These are phyloP conservation scores for Drosophila subpulchrella DNA, from an alignment of 1,140 invertebrate species.

Conservation along the genomic window DNA sequence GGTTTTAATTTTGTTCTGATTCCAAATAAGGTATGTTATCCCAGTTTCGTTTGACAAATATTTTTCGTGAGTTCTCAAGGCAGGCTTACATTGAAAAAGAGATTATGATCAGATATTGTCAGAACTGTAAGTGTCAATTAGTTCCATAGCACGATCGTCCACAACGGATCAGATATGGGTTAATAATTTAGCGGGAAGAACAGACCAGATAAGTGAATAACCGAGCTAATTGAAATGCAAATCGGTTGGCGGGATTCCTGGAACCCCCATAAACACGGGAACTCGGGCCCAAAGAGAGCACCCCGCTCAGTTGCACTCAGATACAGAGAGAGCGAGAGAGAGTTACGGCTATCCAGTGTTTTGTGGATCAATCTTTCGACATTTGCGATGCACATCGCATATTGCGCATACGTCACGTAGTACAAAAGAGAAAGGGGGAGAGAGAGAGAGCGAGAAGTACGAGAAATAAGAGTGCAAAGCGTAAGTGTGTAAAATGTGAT, in stretches of 20 bases:
- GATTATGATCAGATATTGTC: background rate
- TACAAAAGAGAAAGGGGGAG: slow-evolving; percentile 27
- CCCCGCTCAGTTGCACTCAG: slow-evolving; percentile 7
- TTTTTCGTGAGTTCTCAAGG: too few relatives aligned
- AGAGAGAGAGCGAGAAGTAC: slow-evolving; percentile 14
- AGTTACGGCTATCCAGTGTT: slow-evolving; percentile 12
- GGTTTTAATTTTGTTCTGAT: too few relatives aligned
- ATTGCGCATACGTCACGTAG: slow-evolving; percentile 76
- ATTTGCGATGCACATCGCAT: slow-evolving; percentile 57
- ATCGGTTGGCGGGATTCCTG: slow-evolving; percentile 19
- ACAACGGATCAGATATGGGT: background rate
- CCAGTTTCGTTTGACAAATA: too few relatives aligned
- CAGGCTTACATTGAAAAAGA: too few relatives aligned
- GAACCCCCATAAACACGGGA: slow-evolving; percentile 20
- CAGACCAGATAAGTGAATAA: background rate
- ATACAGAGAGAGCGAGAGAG: background rate
- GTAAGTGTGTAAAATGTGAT: slow-evolving; percentile 47
- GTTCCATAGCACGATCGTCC: background rate
- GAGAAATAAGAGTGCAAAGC: slow-evolving; percentile 44
- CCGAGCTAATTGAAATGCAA: slow-evolving; percentile 10
- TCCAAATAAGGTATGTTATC: too few relatives aligned
- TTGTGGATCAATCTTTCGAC: slow-evolving; percentile 21
- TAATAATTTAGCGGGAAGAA: slow-evolving; percentile 8
- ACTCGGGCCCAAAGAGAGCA: slow-evolving; percentile 2
- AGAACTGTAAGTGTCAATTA: background rate